Conservation (phyloP, 2,797 vertebrate species). For the Sciurus vulgaris region DNA sequence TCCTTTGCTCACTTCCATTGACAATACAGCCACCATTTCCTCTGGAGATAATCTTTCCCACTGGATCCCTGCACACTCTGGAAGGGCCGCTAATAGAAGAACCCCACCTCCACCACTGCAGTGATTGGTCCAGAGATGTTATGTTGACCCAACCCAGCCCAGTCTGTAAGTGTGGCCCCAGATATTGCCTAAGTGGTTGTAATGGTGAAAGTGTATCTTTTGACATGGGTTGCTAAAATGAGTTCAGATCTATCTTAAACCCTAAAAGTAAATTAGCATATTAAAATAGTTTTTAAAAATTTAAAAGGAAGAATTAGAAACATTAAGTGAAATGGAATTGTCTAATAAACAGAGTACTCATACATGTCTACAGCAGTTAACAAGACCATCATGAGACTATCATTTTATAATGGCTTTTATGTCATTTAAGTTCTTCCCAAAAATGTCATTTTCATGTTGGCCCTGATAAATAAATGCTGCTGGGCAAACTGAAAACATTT, state of each 20-base stretch:
- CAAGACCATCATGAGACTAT: neutral
- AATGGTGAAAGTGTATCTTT: neutral
- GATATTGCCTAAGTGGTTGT: neutral
- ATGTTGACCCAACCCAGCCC: neutral
- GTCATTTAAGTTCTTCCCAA: neutral
- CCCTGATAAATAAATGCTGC: neutral
- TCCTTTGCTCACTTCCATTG: neutral
- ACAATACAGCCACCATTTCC: neutral
- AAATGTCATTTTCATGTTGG: neutral
- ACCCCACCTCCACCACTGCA: accelerated
- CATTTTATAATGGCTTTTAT: neutral
- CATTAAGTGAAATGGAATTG: neutral
- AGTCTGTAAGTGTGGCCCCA: neutral
- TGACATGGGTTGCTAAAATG: neutral
- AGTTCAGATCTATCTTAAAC: neutral
- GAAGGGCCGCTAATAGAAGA: too few species aligned
- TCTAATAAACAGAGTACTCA: neutral
- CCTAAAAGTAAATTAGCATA: neutral
- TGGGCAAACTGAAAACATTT: neutral
- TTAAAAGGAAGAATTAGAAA: neutral
- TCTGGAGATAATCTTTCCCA: neutral
- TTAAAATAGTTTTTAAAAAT: neutral
- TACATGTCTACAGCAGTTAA: neutral
- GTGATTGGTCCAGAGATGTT: neutral
- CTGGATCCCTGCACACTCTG: neutral